Evolutionary conservation across 2,113 vertebrate species (phyloP).

Genomic region (Gasterosteus nipponicus): DNA sequence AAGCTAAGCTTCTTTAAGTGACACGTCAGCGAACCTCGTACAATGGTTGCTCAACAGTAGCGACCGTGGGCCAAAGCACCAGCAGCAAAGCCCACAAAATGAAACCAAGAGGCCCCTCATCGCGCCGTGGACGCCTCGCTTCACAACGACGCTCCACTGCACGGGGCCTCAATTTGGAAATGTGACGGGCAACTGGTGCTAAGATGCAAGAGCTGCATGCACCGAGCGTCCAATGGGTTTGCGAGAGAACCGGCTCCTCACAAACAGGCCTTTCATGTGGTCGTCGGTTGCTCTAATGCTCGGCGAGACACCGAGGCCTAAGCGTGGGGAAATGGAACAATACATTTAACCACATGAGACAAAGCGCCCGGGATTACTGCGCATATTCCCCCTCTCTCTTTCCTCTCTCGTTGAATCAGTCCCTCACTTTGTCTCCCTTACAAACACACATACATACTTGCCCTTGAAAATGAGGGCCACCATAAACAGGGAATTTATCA

Average conservation of each 20-base stretch:
- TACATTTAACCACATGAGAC: constrained; percentile 80
- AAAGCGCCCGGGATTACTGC: constrained; percentile 69
- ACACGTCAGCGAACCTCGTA: constrained; percentile 67
- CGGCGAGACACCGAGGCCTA: constrained; percentile 79
- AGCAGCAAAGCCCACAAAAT: constrained; percentile 58
- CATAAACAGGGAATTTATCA: constrained; percentile 65
- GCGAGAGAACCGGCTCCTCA: constrained; percentile 70
- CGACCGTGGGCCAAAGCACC: constrained; percentile 59
- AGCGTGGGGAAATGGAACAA: constrained; percentile 78
- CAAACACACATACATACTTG: constrained; percentile 36
- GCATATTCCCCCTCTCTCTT: constrained; percentile 55
- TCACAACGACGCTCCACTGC: constrained; percentile 36
- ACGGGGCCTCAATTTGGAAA: constrained; percentile 47
- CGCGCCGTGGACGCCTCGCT: constrained; percentile 51
- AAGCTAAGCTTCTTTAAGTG: constrained; percentile 69
- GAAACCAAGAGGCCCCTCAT: constrained; percentile 58
- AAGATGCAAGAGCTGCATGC: constrained; percentile 72
- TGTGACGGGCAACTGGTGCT: constrained; percentile 63
- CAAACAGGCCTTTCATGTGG: constrained; percentile 81
- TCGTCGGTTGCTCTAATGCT: constrained; percentile 74
- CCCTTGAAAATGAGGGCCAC: constrained; percentile 49
- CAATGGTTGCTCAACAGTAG: constrained; percentile 60
- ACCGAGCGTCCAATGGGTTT: constrained; percentile 67
- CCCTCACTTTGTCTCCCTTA: constrained; percentile 49
- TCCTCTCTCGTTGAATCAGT: constrained; percentile 58